Percentiles rank a stretch among this genome's conserved stretches.
These are phyloP conservation scores for Phoeniculus purpureus DNA, from an alignment of 2,797 vertebrate species.

Conservation along the genomic window DNA sequence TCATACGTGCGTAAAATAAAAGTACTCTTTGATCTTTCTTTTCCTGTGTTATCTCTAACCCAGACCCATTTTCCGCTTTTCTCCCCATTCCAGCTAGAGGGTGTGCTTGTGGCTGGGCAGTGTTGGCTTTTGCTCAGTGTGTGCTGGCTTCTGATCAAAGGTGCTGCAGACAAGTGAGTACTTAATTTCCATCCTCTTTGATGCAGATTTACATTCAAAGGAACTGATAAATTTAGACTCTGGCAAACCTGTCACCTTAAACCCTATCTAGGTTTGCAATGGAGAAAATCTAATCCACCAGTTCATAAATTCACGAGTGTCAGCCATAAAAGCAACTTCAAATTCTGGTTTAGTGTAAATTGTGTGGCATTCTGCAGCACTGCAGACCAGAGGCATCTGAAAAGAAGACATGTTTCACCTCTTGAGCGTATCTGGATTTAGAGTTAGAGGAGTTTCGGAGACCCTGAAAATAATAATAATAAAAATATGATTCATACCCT, in stretches of 20 bases:
- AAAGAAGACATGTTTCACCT: neutral
- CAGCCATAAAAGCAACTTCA: neutral
- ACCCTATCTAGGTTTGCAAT: neutral
- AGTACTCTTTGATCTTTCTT: constrained; percentile 36
- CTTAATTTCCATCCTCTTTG: constrained; percentile 40
- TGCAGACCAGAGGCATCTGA: neutral
- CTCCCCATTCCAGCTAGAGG: neutral
- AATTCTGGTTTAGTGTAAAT: neutral
- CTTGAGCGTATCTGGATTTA: neutral
- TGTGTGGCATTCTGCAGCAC: neutral
- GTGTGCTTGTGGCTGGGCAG: neutral
- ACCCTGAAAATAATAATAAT: neutral
- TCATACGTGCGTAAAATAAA: neutral
- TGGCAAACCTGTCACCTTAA: neutral
- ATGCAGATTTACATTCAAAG: constrained; percentile 27
- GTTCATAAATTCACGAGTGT: neutral
- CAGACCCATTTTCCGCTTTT: neutral
- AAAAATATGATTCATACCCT: neutral
- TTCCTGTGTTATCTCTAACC: constrained; percentile 7
- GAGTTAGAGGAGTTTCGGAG: neutral
- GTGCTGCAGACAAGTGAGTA: constrained; percentile 38
- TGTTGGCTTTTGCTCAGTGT: neutral
- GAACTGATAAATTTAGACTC: constrained; percentile 36
- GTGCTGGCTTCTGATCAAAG: constrained; percentile 54
- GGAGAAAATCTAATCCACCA: constrained; percentile 27